These are phyloP conservation scores for Pachycephus smyrnensis DNA, from an alignment of 2,888 invertebrate genomes.

Conservation along the genomic window DNA sequence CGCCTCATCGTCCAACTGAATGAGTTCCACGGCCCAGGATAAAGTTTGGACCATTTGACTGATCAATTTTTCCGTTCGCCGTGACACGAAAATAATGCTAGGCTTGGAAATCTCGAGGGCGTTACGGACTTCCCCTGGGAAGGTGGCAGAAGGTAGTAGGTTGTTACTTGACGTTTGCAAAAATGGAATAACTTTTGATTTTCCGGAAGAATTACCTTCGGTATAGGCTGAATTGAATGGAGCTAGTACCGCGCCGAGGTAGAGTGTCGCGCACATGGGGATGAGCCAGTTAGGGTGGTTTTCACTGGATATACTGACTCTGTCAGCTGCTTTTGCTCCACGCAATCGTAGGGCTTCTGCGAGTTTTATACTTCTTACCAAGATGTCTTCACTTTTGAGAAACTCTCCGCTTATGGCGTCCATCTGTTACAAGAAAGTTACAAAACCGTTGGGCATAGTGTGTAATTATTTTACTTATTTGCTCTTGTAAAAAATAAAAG, in stretches of 20 bases:
- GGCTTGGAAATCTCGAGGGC: slow-evolving; percentile 44
- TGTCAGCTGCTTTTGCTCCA: slow-evolving; percentile 41
- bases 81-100: slow-evolving; percentile 44
- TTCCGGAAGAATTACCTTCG: slow-evolving; percentile 41
- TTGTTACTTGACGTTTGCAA: background rate
- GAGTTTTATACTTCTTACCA: slow-evolving; percentile 39
- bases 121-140: slow-evolving; percentile 42
- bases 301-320: slow-evolving; percentile 39
- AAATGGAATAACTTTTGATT: background rate
- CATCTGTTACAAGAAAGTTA: slow-evolving; percentile 29
- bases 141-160: background rate
- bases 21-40: slow-evolving; percentile 37
- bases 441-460: background rate
- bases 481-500: background rate
- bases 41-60: slow-evolving; percentile 24
- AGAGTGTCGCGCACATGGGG: slow-evolving; percentile 43
- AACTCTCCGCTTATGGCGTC: slow-evolving; percentile 35
- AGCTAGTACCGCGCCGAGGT: slow-evolving; percentile 44
- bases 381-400: slow-evolving; percentile 37
- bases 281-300: slow-evolving; percentile 40
- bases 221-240: slow-evolving; percentile 53
- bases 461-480: background rate
- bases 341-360: slow-evolving; percentile 31
- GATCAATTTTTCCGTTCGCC: slow-evolving; percentile 30
- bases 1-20: slow-evolving; percentile 39